A percentile compares a stretch with the other conserved stretches of the same genome.
Evolutionary conservation across 2,113 vertebrate genomes (phyloP).

Genomic region (Pelvicachromis taeniatus): DNA sequence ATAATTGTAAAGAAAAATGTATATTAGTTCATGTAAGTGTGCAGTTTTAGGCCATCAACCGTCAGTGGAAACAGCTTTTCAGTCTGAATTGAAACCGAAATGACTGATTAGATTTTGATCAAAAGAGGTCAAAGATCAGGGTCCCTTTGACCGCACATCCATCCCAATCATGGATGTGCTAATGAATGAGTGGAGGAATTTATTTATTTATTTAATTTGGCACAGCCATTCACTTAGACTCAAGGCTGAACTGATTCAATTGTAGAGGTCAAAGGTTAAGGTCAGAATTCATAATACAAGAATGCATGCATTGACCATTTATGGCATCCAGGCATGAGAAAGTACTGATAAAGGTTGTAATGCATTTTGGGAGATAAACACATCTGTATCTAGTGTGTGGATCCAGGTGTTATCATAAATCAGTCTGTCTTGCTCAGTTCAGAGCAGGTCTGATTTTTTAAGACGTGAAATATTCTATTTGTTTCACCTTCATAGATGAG

Average conservation of each 20-base stretch:
- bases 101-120: not conserved
- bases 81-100: not conserved
- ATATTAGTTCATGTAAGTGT: fast-evolving
- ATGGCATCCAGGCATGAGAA: fast-evolving
- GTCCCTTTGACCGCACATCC: not conserved
- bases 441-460: not conserved
- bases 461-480: not conserved
- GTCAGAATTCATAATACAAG: fast-evolving
- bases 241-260: not conserved
- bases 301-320: not conserved
- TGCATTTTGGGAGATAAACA: not conserved
- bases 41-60: not conserved
- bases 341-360: not conserved
- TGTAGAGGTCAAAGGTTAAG: not conserved
- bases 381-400: not conserved
- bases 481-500: not conserved
- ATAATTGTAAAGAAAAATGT: not conserved
- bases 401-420: not conserved
- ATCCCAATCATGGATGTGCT: not conserved
- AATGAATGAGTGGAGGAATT: not conserved
- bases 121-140: not conserved
- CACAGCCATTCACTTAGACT: not conserved
- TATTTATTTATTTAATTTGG: not conserved
- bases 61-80: not conserved
- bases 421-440: not conserved